Percentiles rank a stretch among this genome's conserved stretches.
These are phyloP conservation scores for Menidia menidia DNA, from an alignment of 2,797 vertebrate species.

Conservation along the genomic window DNA sequence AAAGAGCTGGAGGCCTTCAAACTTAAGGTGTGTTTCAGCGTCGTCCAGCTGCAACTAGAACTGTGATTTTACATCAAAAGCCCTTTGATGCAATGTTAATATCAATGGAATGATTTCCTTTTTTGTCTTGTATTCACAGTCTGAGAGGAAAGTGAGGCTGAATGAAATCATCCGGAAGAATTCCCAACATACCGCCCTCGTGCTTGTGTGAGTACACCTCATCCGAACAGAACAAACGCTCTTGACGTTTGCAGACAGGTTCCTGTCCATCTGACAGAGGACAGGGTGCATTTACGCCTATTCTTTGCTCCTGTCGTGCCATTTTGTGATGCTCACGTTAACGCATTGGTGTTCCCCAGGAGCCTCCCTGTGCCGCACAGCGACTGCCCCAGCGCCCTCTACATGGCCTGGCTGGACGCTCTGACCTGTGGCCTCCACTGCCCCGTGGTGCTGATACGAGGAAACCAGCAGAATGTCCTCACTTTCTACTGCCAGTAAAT, in stretches of 20 bases:
- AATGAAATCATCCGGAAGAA: slow-evolving; percentile 84
- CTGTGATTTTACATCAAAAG: background rate
- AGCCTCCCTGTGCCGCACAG: slow-evolving; percentile 78
- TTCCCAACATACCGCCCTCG: slow-evolving; percentile 78
- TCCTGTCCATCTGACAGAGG: background rate
- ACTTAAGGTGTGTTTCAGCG: slow-evolving; percentile 69
- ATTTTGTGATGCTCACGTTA: background rate
- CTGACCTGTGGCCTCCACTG: slow-evolving; percentile 78
- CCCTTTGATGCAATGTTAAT: too few species aligned
- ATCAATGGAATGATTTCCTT: too few species aligned
- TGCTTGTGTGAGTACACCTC: slow-evolving; percentile 79
- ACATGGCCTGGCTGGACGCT: slow-evolving; percentile 82
- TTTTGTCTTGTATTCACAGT: slow-evolving; percentile 53
- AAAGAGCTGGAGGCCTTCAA: slow-evolving; percentile 78
- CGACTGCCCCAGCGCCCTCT: slow-evolving; percentile 78
- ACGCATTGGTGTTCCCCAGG: slow-evolving; percentile 43
- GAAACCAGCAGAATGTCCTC: slow-evolving; percentile 83
- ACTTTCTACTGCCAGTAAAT: slow-evolving; percentile 81
- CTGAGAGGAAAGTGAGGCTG: slow-evolving; percentile 78
- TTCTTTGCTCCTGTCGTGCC: background rate
- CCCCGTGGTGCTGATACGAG: slow-evolving; percentile 75
- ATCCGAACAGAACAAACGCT: too few species aligned
- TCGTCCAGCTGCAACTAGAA: too few species aligned
- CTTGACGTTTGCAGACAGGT: background rate
- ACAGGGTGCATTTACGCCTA: background rate